Base-by-base conservation (phyloP, 1,140 invertebrate species). In the Maconellicoccus hirsutus region DNA sequence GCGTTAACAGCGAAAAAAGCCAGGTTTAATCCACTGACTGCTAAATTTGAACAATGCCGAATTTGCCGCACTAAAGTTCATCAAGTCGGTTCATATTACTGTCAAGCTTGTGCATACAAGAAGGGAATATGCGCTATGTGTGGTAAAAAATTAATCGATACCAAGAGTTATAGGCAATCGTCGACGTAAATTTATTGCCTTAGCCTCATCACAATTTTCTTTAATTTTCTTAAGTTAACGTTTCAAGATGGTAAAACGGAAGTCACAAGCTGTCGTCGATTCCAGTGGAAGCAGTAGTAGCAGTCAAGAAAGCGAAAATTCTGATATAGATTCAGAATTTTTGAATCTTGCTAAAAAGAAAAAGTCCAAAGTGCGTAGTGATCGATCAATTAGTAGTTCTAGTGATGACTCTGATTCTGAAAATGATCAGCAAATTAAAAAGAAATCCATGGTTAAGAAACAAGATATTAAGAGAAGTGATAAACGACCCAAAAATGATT, bases 101-200 rank as follows among this genome's bases (percentile, higher is more conserved):
- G 96, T 77, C 95, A 98, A 82, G 87, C 89, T 0, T 95, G 93
- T 81, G 91, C 92, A 1, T 95, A 95, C 77, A 94, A 93, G 78
- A 94, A 94, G 80, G 91, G 93, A 8, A 98, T 98, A 26, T 98
- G 96, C 84, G 92, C 96, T 0, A 98, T 98, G 96, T 98, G 96
- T 81, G 96, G 96, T 0, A 97, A 96, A 77, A 98, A 98, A 78
- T 82, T 99, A 61, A 80, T 98, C 26, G 91, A 93, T 77, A 98
- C 90, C 4, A 94, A 96, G 76, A 94, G 94, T 78, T 98, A 98
- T 77, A 89, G 89, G 80, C 96, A 98, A 78, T 95, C 93, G 26
- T 89, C 94, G 27, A 92, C 92, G 0, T 97, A 82, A 85, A 75
- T 38, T 63, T 52, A 52, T 52, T 16, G 42, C n/a, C n/a, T 6